Evolutionary conservation across 2,113 vertebrate genomes (phyloP).

Genomic region (Pandion haliaetus): DNA sequence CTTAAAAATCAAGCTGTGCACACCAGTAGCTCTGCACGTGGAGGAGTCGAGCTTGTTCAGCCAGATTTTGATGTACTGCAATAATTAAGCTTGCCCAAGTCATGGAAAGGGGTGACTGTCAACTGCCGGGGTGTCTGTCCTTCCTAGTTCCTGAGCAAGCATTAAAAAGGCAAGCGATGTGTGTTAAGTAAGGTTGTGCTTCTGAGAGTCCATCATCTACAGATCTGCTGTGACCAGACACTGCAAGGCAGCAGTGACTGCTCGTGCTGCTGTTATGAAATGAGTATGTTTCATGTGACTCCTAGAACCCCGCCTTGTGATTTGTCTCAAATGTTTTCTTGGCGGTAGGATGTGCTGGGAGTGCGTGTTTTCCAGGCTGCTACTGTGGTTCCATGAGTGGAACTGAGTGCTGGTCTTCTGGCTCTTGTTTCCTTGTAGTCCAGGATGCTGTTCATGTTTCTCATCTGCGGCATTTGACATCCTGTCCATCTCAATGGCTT

Average conservation of each 20-base stretch:
- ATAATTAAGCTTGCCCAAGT: background rate
- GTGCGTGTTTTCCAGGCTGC: background rate
- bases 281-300: background rate
- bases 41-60: background rate
- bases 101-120: background rate
- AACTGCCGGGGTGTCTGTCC: background rate
- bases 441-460: background rate
- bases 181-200: background rate
- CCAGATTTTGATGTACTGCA: background rate
- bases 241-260: background rate
- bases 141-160: background rate
- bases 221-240: background rate
- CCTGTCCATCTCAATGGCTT: slow-evolving; percentile 12
- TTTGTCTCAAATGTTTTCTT: background rate
- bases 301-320: background rate
- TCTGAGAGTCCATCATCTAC: background rate
- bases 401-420: background rate
- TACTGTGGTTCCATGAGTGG: background rate
- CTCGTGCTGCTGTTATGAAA: background rate
- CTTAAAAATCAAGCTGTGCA: background rate
- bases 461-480: background rate
- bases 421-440: background rate
- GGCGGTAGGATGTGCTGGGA: background rate
- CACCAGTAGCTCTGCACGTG: background rate
- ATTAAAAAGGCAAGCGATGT: background rate